Base-by-base conservation (phyloP, 2,797 vertebrate species). In the Valencia hispanica region DNA sequence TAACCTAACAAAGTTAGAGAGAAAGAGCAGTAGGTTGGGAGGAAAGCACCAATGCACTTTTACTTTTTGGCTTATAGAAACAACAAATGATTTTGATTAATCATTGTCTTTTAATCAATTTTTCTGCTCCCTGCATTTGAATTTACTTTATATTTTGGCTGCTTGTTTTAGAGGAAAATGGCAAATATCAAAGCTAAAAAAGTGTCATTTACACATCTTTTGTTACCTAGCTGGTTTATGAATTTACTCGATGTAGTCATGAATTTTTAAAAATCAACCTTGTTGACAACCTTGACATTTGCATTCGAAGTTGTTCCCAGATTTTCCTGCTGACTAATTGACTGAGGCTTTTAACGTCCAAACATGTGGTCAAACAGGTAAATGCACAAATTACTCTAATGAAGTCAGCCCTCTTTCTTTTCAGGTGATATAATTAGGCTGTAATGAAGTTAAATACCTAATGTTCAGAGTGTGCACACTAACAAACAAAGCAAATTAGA, bases 361-460 rank as follows among this genome's bases (percentile, higher is more conserved):
- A 83, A 74, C 83, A 41, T 82, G 78, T 34, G 73, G 45, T 81
- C 55, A 63, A 72, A 73, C 82, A 87, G 85, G 85, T 85, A 84
- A 30, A 83, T 82, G 51, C 74, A 87, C 73, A 82, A 84, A 86
- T 85, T 14, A 8, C 73, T 79, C 6, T 47, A 83, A 89, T 84
- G 20, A 79, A 79, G 80, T 84, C 70, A 66, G 66, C 74, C 65
- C 51, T 30, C 3, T 47, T 53, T 27, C 1, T 61, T 87, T 81
- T 85, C 77, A 89, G 83, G 87, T 89, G 86, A 90, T 84, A 71
- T 85, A 81, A 89, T 92, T 88, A 83, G 32, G 25, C 25, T 36
- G 74, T 82, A 79, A 88, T 50, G 61, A 57, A 4, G 36, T 89
- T 89, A 87, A 79, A 74, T 5, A 43, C 7, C 70, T 83, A 74